phyloP scores from a whole-genome alignment of 2,797 vertebrate species.

The Chromobotia macracanthus region DNA sequence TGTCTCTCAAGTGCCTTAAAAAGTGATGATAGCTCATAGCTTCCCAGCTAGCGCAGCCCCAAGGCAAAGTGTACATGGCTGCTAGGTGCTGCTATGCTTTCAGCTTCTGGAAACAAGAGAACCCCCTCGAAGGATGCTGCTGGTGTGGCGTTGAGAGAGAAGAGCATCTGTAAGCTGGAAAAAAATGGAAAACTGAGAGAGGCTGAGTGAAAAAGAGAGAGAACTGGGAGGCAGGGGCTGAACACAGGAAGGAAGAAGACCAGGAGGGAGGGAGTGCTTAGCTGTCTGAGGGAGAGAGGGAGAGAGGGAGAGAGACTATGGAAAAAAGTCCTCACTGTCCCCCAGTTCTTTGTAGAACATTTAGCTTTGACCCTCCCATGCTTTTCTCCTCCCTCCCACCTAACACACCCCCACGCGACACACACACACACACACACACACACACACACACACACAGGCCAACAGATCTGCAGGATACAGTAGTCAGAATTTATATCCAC shows the following conservation, averaged over 20 bases:
- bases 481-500: slow-evolving; percentile 76
- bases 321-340: slow-evolving; percentile 79
- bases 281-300: slow-evolving; percentile 46
- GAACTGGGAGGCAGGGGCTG: slow-evolving; percentile 61
- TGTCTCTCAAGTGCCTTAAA: slow-evolving; percentile 68
- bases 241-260: slow-evolving; percentile 58
- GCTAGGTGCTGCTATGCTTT: slow-evolving; percentile 74
- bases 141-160: slow-evolving; percentile 76
- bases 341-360: slow-evolving; percentile 91
- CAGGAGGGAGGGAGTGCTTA: slow-evolving; percentile 45
- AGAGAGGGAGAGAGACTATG: slow-evolving; percentile 39
- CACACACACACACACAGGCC: slow-evolving; percentile 70
- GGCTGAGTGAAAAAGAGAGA: slow-evolving; percentile 56
- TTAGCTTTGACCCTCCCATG: slow-evolving; percentile 96
- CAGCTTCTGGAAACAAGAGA: slow-evolving; percentile 76
- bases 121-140: slow-evolving; percentile 80
- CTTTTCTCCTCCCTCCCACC: slow-evolving; percentile 84
- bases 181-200: slow-evolving; percentile 59
- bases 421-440: slow-evolving; percentile 50
- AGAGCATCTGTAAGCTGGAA: slow-evolving; percentile 75
- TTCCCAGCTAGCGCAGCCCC: slow-evolving; percentile 76
- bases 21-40: slow-evolving; percentile 77
- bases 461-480: slow-evolving; percentile 82
- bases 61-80: slow-evolving; percentile 80
- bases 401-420: slow-evolving; percentile 53